Percentiles rank a stretch among this genome's conserved stretches.
phyloP scores from a whole-genome alignment of 2,113 vertebrate genomes.

The Phycodurus eques region DNA sequence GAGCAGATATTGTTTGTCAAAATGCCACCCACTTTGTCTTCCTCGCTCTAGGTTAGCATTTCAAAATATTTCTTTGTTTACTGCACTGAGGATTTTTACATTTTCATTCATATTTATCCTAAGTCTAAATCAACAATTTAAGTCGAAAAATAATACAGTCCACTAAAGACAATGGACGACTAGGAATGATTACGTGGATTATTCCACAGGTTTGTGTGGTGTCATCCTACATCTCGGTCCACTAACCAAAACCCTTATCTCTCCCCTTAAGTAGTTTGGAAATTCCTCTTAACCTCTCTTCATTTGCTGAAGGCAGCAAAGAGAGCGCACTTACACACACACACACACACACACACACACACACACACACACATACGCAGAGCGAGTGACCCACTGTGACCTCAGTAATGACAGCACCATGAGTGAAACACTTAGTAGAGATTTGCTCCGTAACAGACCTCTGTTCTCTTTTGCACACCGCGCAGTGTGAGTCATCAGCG shows the following conservation, averaged over 20 bases:
- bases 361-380: slow-evolving; percentile 22
- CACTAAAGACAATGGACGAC: not conserved
- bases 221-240: slow-evolving; percentile 14
- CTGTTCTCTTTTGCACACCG: slow-evolving; percentile 7
- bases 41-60: not conserved
- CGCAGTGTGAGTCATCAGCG: slow-evolving; percentile 6
- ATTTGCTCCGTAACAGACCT: slow-evolving; percentile 39
- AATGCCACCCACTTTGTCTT: not conserved
- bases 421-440: slow-evolving; percentile 41
- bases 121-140: not conserved
- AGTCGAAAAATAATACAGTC: not conserved
- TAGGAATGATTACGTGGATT: not conserved
- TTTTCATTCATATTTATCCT: not conserved
- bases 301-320: slow-evolving; percentile 27
- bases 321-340: slow-evolving; percentile 13
- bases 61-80: not conserved
- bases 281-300: slow-evolving; percentile 44
- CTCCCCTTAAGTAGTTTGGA: slow-evolving; percentile 37
- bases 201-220: slow-evolving; percentile 10
- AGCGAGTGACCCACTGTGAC: slow-evolving; percentile 43
- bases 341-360: slow-evolving; percentile 23
- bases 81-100: not conserved
- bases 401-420: slow-evolving; percentile 57
- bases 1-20: not conserved
- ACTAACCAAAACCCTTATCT: slow-evolving; percentile 33